A percentile compares a stretch with the other conserved stretches of the same genome.
phyloP scores from a whole-genome alignment of 2,888 invertebrate species.

The Chymomyza procnemis region DNA sequence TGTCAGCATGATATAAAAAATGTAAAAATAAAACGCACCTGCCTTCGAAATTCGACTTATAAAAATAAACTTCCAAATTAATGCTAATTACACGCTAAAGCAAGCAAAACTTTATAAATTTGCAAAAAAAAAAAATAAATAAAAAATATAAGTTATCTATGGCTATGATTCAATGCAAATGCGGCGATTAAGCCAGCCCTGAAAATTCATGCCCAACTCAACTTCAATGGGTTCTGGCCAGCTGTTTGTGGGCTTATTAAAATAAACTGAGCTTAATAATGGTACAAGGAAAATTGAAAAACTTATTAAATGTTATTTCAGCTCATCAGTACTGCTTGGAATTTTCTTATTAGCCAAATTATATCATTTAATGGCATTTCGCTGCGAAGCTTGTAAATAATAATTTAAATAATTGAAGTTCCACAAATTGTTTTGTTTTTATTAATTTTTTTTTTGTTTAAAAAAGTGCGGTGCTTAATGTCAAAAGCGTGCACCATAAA shows the following conservation, averaged over 20 bases:
- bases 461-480: neutral
- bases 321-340: neutral
- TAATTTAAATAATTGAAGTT: neutral
- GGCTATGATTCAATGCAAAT: constrained; percentile 60
- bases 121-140: neutral
- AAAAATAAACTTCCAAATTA: constrained; percentile 35
- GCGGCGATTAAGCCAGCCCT: constrained; percentile 33
- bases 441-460: no score
- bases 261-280: neutral
- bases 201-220: constrained; percentile 36
- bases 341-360: neutral
- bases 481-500: neutral
- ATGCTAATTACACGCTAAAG: constrained; percentile 45
- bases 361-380: neutral
- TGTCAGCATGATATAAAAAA: constrained; percentile 34
- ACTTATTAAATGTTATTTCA: constrained; percentile 55
- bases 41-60: constrained; percentile 32
- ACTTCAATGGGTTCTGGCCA: neutral
- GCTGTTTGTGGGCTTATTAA: neutral
- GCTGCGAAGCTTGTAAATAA: neutral
- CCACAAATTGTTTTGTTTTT: neutral
- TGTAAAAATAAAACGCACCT: constrained; percentile 24
- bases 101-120: neutral
- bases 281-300: constrained; percentile 31
- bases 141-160: neutral